phyloP scores from a whole-genome alignment of 1,140 invertebrate genomes.

The Macrosteles quadrilineatus region DNA sequence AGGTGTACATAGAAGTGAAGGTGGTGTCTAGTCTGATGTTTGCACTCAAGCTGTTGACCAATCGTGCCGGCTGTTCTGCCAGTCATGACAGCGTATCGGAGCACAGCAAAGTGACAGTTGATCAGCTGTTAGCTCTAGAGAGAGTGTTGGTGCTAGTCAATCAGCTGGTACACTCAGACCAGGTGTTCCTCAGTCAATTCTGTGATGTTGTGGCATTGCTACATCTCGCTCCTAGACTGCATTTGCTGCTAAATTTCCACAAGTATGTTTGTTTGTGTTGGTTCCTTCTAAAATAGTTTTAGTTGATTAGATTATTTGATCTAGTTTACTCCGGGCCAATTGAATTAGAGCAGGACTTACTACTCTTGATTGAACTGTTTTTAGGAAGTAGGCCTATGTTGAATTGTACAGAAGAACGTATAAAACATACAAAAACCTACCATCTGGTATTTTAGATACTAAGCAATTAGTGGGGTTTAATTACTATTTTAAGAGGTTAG shows the following conservation, averaged over 20 bases:
- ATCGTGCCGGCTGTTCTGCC: slow-evolving; percentile 29
- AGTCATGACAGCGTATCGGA: background rate
- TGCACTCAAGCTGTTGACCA: slow-evolving; percentile 63
- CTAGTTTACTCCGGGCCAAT: no score
- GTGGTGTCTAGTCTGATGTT: slow-evolving; percentile 75
- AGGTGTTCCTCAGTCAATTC: slow-evolving; percentile 72
- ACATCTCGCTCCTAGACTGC: slow-evolving; percentile 43
- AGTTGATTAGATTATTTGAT: no score
- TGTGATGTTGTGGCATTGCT: slow-evolving; percentile 71
- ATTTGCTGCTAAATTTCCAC: background rate
- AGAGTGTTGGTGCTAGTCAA: slow-evolving; percentile 68
- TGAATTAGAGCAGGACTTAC: no score
- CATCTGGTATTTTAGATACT: no score
- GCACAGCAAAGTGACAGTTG: slow-evolving; percentile 52
- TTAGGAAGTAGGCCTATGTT: no score
- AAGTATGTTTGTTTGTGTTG: background rate
- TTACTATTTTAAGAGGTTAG: no score
- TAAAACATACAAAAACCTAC: no score
- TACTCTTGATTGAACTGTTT: no score
- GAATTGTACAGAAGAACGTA: no score
- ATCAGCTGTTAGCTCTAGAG: slow-evolving; percentile 62
- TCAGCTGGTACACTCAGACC: slow-evolving; percentile 67
- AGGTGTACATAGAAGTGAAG: slow-evolving; percentile 72
- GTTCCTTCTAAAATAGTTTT: slow-evolving; percentile 51
- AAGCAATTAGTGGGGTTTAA: no score